phyloP scores from a whole-genome alignment of 2,888 invertebrate species.

The Nomada goodeniana region DNA sequence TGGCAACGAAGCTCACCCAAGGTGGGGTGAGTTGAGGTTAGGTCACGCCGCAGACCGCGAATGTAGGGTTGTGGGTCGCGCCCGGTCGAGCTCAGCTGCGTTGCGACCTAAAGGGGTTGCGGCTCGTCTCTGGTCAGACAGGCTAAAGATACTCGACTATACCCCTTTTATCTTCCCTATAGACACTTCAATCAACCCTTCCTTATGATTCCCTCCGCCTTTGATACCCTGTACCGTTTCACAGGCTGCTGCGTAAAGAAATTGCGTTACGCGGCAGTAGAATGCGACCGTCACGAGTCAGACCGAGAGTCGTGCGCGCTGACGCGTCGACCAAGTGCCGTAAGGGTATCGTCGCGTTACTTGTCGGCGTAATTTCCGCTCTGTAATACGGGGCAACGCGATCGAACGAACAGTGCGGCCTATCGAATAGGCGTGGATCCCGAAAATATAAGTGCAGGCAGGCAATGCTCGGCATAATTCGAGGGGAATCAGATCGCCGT shows the following conservation, averaged over 20 bases:
- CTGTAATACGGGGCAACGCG: background rate
- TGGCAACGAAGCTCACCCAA: conserved; percentile 64
- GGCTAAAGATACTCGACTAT: conserved; percentile 25
- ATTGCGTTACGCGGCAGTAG: conserved; percentile 46
- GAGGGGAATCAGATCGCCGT: background rate
- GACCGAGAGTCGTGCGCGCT: conserved; percentile 29
- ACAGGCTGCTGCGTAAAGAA: conserved; percentile 22
- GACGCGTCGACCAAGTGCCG: background rate
- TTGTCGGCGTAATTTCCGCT: background rate
- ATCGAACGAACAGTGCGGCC: background rate
- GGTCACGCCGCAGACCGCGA: conserved; percentile 81
- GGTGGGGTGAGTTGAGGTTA: conserved; percentile 80
- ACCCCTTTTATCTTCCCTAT: background rate
- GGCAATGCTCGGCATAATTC: background rate
- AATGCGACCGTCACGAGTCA: conserved; percentile 44
- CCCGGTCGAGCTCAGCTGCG: conserved; percentile 83
- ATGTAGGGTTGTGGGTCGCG: conserved; percentile 84
- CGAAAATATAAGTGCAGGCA: background rate
- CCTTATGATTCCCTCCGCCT: conserved; percentile 13
- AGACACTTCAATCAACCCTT: conserved; percentile 12
- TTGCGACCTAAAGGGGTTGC: conserved; percentile 74
- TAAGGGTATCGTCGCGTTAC: background rate
- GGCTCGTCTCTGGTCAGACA: conserved; percentile 63
- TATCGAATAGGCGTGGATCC: background rate
- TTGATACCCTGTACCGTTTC: background rate